Evolutionary conservation across 2,888 invertebrate species (phyloP).

Genomic region (Leptopilina myrica): DNA sequence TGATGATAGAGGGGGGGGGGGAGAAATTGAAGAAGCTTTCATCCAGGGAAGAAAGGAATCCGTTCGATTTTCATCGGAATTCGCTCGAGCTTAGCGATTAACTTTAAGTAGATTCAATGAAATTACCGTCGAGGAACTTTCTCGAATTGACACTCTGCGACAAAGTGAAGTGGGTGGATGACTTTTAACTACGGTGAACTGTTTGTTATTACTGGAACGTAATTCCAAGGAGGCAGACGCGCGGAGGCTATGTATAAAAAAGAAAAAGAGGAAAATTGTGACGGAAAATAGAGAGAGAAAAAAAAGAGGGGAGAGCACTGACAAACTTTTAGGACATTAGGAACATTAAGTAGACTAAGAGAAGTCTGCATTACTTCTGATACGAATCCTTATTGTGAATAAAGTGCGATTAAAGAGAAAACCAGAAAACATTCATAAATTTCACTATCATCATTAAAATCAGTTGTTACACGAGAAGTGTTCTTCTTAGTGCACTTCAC

Average conservation of each 20-base stretch:
- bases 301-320: background rate
- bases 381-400: slow-evolving; percentile 4
- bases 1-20: background rate
- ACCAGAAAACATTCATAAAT: background rate
- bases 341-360: slow-evolving; percentile 27
- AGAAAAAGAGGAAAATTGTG: background rate
- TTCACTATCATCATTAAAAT: slow-evolving; percentile 4
- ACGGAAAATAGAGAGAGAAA: background rate
- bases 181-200: slow-evolving; percentile 36
- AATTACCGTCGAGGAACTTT: slow-evolving; percentile 37
- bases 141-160: slow-evolving; percentile 8
- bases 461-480: background rate
- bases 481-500: no score
- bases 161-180: slow-evolving; percentile 19
- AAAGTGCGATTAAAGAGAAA: slow-evolving; percentile 6
- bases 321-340: slow-evolving; percentile 1
- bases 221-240: slow-evolving; percentile 7
- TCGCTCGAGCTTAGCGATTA: slow-evolving; percentile 26
- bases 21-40: background rate
- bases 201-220: slow-evolving; percentile 31
- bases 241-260: background rate
- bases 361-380: background rate
- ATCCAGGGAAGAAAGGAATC: slow-evolving; percentile 1
- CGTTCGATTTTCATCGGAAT: slow-evolving; percentile 28
- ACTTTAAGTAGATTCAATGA: slow-evolving; percentile 32